Base-by-base conservation (phyloP, 2,797 vertebrate species). In the Pachyuromys duprasi region DNA sequence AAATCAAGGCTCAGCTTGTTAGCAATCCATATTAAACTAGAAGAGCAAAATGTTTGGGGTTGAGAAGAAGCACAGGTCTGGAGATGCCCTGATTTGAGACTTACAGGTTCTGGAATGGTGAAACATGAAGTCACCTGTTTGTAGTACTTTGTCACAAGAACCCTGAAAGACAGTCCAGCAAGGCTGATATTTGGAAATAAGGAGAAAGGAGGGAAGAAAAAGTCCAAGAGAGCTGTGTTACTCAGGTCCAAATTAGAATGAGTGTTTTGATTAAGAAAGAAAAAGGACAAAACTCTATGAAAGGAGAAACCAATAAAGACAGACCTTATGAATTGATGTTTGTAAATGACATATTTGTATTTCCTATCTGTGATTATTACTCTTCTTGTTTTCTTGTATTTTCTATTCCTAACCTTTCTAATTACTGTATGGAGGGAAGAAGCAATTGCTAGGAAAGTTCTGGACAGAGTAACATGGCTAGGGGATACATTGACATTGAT, bases 221-320 rank as follows among this genome's bases (percentile, higher is more conserved):
- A 8, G 0, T 90, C 76, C 84, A 79, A 97, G 96, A 96, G 78
- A 92, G 97, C 70, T 87, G 75, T 97, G 63, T 9, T 55, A 70
- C 70, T 80, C n/a, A 96, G 97, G 95, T 87, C 26, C 45, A 96
- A 94, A 78, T 83, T 82, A n/a, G 55, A 39, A 2, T 55, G 67
- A 93, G 70, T 81, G 79, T 75, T 97, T 89, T 87, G 39, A 49
- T 11, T 8, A 28, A 33, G 39, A 15, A 89, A 95, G 53, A 17
- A 81, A 14, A 89, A 39, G 49, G 57, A 4, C 28, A 93, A 94
- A 89, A 63, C 11, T 18, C 75, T 69, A 55, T 65, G 15, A 9
- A 81, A 28, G 9, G 31, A 55, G 22, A 82, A 42, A 86, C 14
- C 17, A 57, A 88, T 83, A 80, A 81, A 39, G 26, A 90, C 18